Conservation (phyloP, 2,113 vertebrate species). For the Progne subis region DNA sequence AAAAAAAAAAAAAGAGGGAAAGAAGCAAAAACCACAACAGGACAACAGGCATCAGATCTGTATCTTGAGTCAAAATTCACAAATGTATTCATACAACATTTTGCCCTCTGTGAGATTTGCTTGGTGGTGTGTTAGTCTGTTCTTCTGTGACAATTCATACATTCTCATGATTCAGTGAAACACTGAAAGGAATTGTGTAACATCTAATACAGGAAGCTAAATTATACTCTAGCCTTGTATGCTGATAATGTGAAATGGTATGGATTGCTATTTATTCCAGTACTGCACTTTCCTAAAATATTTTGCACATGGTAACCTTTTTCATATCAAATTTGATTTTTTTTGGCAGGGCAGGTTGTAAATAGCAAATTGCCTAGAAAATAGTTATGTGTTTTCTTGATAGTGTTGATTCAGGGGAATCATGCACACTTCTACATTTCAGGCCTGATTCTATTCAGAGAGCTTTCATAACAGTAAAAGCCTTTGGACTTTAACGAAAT, state of each 20-base stretch:
- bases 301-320: not conserved
- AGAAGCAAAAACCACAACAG: fast-evolving
- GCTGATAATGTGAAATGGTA: not conserved
- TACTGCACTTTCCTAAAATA: not conserved
- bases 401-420: not conserved
- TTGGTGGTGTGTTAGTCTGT: not conserved
- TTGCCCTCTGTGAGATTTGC: not conserved
- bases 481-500: not conserved
- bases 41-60: not conserved
- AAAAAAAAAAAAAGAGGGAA: fast-evolving
- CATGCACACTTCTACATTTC: not conserved
- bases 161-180: not conserved
- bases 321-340: not conserved
- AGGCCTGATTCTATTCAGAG: not conserved
- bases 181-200: not conserved
- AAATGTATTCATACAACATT: not conserved
- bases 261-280: not conserved
- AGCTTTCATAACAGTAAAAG: not conserved
- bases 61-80: not conserved
- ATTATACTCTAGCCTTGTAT: not conserved
- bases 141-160: not conserved
- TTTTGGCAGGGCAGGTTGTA: not conserved
- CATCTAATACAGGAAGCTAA: not conserved
- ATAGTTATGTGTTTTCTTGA: not conserved
- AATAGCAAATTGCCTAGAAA: not conserved